Evolutionary conservation across 2,797 vertebrate genomes (phyloP).

Genomic region (Poeciliopsis gracilis): DNA sequence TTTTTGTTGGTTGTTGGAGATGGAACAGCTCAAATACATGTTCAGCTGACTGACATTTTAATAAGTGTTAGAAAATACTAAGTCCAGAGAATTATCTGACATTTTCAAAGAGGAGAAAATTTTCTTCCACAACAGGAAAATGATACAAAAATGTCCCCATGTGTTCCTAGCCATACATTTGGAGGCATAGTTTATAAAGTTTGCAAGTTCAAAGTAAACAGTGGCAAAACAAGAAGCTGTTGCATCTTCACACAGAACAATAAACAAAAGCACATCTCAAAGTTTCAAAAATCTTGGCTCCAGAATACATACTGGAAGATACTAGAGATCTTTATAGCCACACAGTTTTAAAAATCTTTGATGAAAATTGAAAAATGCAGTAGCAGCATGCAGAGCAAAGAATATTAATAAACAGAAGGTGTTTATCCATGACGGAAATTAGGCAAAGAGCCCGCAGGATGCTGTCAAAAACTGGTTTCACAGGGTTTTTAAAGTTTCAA

Average conservation of each 20-base stretch:
- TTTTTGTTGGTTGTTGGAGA: not conserved
- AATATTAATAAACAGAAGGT: not conserved
- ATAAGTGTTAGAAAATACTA: not conserved
- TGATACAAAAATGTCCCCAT: not conserved
- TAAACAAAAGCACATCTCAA: not conserved
- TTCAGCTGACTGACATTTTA: not conserved
- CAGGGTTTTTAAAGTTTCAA: not conserved
- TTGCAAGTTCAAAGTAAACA: not conserved
- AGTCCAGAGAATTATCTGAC: not conserved
- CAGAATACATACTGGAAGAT: not conserved
- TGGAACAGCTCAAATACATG: not conserved
- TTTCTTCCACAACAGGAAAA: not conserved
- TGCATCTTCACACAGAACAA: not conserved
- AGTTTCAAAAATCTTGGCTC: not conserved
- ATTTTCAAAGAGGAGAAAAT: not conserved
- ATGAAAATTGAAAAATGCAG: too few species aligned
- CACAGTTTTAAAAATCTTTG: too few species aligned
- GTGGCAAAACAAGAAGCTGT: not conserved
- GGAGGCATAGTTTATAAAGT: not conserved
- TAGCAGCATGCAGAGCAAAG: too few species aligned
- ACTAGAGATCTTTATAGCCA: not conserved
- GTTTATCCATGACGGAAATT: not conserved
- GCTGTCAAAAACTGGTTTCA: not conserved
- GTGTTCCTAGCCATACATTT: not conserved
- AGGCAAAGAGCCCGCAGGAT: not conserved